A percentile compares a stretch with the other conserved stretches of the same genome.
Conservation (phyloP, 2,113 vertebrate species). For the Podilymbus podiceps region DNA sequence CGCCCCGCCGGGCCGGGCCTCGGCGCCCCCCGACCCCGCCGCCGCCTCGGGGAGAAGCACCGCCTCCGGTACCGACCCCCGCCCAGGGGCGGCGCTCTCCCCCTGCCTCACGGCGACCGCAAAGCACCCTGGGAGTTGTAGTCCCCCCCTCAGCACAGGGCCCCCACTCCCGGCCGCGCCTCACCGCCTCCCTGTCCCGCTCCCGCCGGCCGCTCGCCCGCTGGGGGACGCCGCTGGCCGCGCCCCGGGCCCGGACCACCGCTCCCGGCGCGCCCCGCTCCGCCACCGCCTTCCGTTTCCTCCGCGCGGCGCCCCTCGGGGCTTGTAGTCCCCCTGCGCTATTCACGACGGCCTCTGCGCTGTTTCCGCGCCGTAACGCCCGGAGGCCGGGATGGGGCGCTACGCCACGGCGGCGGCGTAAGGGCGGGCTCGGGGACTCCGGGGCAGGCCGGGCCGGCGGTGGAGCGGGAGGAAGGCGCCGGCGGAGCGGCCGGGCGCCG, state of each 20-base stretch:
- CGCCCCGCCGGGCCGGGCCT: neutral
- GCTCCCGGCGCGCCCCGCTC: neutral
- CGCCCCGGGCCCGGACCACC: neutral
- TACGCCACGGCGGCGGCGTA: conserved; percentile 64
- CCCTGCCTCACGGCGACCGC: neutral
- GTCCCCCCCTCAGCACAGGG: neutral
- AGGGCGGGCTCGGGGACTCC: neutral
- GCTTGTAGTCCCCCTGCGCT: conserved; percentile 34
- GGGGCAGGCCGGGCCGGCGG: neutral
- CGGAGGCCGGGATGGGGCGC: neutral
- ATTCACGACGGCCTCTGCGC: conserved; percentile 57
- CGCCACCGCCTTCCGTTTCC: neutral
- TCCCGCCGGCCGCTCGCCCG: too few relatives aligned
- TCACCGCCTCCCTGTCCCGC: neutral
- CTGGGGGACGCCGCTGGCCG: too few relatives aligned
- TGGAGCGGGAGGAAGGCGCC: neutral
- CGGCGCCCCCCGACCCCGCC: neutral
- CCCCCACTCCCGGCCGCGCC: too few relatives aligned
- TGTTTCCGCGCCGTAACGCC: conserved; percentile 25
- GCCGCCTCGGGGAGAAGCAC: neutral
- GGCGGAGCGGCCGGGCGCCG: neutral
- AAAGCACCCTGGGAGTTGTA: neutral
- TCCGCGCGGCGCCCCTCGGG: conserved; percentile 35
- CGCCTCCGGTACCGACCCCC: neutral
- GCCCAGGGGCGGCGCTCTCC: neutral